These are phyloP conservation scores for Lasioglossum marginatum DNA, from an alignment of 2,888 invertebrate species.

Conservation along the genomic window DNA sequence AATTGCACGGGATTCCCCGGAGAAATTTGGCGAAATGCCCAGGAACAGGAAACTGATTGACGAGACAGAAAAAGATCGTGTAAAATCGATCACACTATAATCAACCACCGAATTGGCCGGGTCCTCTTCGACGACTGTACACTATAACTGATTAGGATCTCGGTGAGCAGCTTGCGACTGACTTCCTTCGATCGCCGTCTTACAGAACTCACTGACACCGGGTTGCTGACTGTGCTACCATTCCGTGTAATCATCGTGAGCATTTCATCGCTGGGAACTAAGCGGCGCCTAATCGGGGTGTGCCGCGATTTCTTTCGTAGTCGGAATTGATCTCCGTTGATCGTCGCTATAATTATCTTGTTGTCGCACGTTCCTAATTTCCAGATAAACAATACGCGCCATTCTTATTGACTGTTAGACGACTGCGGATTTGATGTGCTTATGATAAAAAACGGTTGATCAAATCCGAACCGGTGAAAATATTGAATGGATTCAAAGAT, in stretches of 20 bases:
- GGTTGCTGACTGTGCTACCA: neutral
- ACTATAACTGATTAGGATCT: neutral
- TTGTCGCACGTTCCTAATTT: neutral
- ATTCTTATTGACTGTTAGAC: too few species aligned
- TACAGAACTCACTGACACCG: conserved; percentile 27
- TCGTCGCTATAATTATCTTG: neutral
- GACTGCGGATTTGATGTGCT: too few species aligned
- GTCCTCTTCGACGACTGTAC: neutral
- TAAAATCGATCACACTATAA: neutral
- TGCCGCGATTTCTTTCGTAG: too few species aligned
- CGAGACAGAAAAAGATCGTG: neutral
- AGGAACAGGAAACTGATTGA: neutral
- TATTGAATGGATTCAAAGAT: too few species aligned
- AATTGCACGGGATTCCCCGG: neutral
- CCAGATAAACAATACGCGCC: neutral
- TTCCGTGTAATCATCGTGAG: neutral
- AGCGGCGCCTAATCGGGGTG: neutral
- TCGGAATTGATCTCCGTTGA: neutral
- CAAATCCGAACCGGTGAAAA: too few species aligned
- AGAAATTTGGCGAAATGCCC: neutral
- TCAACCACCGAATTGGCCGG: neutral
- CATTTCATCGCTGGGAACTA: neutral
- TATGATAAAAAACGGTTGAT: too few species aligned
- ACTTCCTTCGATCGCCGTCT: conserved; percentile 4
- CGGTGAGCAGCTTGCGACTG: neutral